Evolutionary conservation across 2,888 invertebrate genomes (phyloP).

Genomic region (Tolmerus cingulatus): DNA sequence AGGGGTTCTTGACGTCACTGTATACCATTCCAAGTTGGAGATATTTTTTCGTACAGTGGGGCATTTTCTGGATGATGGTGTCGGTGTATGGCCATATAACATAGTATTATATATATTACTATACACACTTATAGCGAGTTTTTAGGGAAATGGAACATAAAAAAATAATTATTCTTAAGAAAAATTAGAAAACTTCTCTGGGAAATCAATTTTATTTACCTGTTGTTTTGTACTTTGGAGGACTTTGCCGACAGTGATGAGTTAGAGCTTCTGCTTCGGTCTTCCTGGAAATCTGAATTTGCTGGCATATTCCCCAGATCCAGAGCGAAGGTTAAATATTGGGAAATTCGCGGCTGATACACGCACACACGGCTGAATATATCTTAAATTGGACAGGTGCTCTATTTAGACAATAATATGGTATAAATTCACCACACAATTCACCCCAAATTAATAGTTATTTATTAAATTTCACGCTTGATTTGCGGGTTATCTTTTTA

Average conservation of each 20-base stretch:
- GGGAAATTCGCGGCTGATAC: background rate
- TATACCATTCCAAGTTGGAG: background rate
- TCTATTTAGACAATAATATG: background rate
- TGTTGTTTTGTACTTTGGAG: conserved; percentile 32
- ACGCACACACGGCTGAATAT: background rate
- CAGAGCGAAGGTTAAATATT: background rate
- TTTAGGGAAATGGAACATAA: background rate
- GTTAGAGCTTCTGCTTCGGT: conserved; percentile 40
- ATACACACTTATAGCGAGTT: background rate
- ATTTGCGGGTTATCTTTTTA: background rate
- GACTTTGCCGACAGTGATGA: conserved; percentile 38
- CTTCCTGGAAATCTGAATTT: conserved; percentile 41
- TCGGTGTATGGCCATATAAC: background rate
- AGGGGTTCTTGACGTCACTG: background rate
- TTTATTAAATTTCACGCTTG: background rate
- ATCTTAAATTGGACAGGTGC: background rate
- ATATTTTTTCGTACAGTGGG: background rate
- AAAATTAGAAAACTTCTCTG: background rate
- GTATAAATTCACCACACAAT: background rate
- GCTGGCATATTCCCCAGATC: conserved; percentile 37
- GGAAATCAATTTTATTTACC: background rate
- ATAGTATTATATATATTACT: background rate
- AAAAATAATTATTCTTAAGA: background rate
- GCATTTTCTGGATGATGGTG: background rate
- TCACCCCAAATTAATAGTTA: background rate